Conservation (phyloP, 2,888 invertebrate genomes). For the Tetheella fluctuosa region DNA sequence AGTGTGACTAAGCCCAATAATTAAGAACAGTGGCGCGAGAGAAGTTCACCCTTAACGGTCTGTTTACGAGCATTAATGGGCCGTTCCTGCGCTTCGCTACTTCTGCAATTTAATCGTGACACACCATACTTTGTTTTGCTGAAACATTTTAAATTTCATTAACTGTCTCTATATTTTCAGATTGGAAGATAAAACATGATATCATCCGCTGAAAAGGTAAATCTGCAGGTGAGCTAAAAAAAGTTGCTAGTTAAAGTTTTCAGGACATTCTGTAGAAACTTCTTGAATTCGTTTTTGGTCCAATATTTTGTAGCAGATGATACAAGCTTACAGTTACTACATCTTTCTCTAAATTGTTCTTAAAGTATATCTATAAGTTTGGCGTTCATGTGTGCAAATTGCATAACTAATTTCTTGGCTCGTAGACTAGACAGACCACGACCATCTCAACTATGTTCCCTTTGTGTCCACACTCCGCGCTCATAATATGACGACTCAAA, state of each 20-base stretch:
- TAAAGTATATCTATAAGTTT: background rate
- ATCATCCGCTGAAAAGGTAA: background rate
- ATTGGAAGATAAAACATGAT: constrained; percentile 4
- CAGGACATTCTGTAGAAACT: no score
- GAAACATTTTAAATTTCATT: constrained; percentile 1
- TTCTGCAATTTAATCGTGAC: constrained; percentile 24
- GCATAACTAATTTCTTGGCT: background rate
- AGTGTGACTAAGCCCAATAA: constrained; percentile 30
- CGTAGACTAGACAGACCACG: background rate
- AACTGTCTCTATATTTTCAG: no score
- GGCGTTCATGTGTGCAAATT: background rate
- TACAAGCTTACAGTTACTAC: no score
- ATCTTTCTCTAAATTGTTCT: background rate
- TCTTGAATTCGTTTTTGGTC: background rate
- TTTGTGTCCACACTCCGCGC: constrained; percentile 11
- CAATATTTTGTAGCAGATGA: no score
- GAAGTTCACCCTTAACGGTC: constrained; percentile 39
- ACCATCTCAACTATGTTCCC: background rate
- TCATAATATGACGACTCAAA: constrained; percentile 23
- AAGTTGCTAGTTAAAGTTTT: no score
- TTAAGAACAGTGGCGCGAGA: constrained; percentile 32
- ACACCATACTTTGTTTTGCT: constrained; percentile 22
- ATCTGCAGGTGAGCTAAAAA: no score
- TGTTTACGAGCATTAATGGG: constrained; percentile 43
- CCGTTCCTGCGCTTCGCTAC: constrained; percentile 26